These are phyloP conservation scores for Pithys albifrons DNA, from an alignment of 2,113 vertebrate genomes.

Conservation along the genomic window DNA sequence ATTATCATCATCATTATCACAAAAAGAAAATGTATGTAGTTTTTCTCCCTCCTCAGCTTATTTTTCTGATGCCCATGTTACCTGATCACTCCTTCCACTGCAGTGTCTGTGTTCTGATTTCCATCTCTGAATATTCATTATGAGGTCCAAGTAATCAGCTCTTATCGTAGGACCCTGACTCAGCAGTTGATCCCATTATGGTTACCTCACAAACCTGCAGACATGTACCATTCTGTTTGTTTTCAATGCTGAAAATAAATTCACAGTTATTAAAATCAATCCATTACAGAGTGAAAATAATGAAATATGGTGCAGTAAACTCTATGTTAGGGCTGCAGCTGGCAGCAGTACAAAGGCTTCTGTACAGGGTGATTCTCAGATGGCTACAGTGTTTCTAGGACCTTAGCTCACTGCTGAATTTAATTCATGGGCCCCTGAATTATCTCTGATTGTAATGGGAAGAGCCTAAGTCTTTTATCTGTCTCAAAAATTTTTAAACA, in stretches of 20 bases:
- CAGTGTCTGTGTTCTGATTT: neutral
- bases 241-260: neutral
- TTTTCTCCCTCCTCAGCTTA: neutral
- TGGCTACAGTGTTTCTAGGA: neutral
- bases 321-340: neutral
- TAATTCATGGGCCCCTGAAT: neutral
- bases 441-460: neutral
- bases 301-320: neutral
- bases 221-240: neutral
- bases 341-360: neutral
- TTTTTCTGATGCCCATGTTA: neutral
- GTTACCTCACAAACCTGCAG: slow-evolving; percentile 1
- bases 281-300: neutral
- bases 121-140: slow-evolving; percentile 45
- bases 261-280: neutral
- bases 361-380: neutral
- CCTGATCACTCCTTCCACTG: neutral
- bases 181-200: neutral
- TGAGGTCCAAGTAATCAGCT: slow-evolving; percentile 28
- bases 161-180: neutral
- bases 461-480: neutral
- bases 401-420: neutral
- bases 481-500: neutral
- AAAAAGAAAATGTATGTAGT: neutral
- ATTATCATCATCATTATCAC: neutral